A percentile compares a stretch with the other conserved stretches of the same genome.
phyloP scores from a whole-genome alignment of 23 tunicate species.

The Phallusia fumigata region DNA sequence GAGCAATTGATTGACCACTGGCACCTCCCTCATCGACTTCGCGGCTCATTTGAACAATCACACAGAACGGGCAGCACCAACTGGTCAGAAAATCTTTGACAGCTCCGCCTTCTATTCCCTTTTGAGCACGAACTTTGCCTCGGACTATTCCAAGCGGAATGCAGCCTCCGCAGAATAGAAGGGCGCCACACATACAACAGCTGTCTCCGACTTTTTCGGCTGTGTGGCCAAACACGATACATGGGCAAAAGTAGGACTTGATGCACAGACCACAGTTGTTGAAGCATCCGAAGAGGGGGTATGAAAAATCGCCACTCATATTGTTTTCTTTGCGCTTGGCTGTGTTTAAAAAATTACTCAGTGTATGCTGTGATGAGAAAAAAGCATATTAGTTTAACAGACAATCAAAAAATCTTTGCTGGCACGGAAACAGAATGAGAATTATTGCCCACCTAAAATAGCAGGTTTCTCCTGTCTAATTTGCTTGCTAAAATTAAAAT shows the following conservation, averaged over 20 bases:
- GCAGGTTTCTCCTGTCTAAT: no score
- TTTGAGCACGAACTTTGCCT: not conserved
- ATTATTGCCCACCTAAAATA: no score
- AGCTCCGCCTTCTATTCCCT: not conserved
- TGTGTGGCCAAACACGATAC: slow-evolving; percentile 66
- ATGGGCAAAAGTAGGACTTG: slow-evolving; percentile 48
- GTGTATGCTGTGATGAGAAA: not conserved
- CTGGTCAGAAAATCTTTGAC: not conserved
- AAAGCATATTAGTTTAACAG: not conserved
- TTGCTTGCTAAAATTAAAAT: no score
- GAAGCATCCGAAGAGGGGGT: slow-evolving; percentile 58
- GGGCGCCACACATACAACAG: slow-evolving; percentile 52
- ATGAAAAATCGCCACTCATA: not conserved
- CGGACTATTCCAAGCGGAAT: slow-evolving; percentile 7
- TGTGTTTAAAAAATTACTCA: no score
- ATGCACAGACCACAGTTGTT: slow-evolving; percentile 79
- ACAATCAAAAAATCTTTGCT: no score
- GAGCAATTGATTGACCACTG: not conserved
- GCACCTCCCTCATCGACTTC: not conserved
- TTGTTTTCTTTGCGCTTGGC: no score
- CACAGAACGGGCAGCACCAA: not conserved
- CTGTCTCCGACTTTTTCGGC: slow-evolving; percentile 70
- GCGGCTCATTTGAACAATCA: not conserved
- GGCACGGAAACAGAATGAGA: no score
- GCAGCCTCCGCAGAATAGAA: slow-evolving; percentile 41